These are phyloP conservation scores for Thalassarche chlororhynchos DNA, from an alignment of 2,113 vertebrate species.

Conservation along the genomic window DNA sequence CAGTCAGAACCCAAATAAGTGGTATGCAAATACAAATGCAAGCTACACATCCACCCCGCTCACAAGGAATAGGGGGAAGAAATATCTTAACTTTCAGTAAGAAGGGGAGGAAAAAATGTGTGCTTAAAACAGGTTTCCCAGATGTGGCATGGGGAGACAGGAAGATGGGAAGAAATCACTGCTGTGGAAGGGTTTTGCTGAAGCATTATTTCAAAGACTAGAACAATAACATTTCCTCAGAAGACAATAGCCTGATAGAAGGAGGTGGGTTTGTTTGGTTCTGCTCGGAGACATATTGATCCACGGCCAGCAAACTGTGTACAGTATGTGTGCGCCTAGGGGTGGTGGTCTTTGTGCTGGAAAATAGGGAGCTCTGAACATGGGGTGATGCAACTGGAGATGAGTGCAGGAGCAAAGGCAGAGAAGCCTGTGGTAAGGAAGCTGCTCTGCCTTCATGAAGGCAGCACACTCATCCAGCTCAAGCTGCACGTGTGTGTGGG, in stretches of 20 bases:
- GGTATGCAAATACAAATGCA: neutral
- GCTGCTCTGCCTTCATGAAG: neutral
- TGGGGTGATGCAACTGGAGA: neutral
- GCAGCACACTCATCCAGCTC: neutral
- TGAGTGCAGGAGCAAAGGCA: neutral
- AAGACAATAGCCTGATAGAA: neutral
- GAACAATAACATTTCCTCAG: neutral
- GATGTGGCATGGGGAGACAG: neutral
- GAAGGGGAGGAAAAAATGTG: neutral
- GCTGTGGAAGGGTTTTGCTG: neutral
- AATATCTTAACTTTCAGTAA: neutral
- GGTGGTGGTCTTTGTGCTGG: neutral
- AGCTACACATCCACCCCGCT: neutral
- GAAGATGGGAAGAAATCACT: neutral
- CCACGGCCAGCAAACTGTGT: neutral
- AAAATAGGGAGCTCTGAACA: neutral
- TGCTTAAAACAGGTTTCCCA: neutral
- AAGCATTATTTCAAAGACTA: neutral
- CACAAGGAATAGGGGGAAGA: neutral
- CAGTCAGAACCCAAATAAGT: neutral
- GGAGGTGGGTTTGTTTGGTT: neutral
- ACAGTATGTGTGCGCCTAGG: neutral
- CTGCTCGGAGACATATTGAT: neutral
- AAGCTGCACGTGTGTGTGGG: fast-evolving
- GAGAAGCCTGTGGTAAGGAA: neutral